Evolutionary conservation across 2,888 invertebrate genomes (phyloP), one percentile per base, ranked within the genome.

Genomic region (Oxyteleia sp.): DNA sequence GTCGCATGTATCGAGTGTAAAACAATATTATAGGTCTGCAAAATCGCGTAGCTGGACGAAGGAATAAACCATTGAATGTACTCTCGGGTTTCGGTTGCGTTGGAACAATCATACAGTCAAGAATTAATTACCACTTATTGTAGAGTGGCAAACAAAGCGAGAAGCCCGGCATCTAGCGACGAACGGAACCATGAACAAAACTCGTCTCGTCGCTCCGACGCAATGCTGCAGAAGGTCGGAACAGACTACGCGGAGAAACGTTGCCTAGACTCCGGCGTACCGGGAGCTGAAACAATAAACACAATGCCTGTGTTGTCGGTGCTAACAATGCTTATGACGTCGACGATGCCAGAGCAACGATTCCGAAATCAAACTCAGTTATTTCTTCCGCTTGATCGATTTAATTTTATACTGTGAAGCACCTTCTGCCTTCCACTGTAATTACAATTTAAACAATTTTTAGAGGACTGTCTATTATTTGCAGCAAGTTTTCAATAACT

Each of bases 101-200:
- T 80, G 84, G 72, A 76, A 76, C 87, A 88, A 91, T 91, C 90
- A 89, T 89, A 86, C 86, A 82, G 81, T 84, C 88, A 86, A 89
- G 89, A 91, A 91, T 91, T 91, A 91, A 91, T 91, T 91, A 91
- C 91, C 90, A 90, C 89, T 91, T 91, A 89, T 90, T 89, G 88
- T 87, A 84, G 88, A 86, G 85, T 85, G 86, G 83, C 68, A 79
- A 82, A 91, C 91, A 91, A 91, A 89, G 90, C 85, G 86, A 82
- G 87, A 89, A 89, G 86, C 88, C 80, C 74, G 87, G 87, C 86
- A 88, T 90, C 88, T 87, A 88, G 87, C 80, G 86, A 86, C 82
- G 84, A 87, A 87, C 87, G 85, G 87, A 87, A 86, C 83, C 76
- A 23, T 47, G 74, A 75, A 81, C 83, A 85, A 86, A 82, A 80